Base-by-base conservation (phyloP, 2,888 invertebrate species). In the Brachyptera putata region DNA sequence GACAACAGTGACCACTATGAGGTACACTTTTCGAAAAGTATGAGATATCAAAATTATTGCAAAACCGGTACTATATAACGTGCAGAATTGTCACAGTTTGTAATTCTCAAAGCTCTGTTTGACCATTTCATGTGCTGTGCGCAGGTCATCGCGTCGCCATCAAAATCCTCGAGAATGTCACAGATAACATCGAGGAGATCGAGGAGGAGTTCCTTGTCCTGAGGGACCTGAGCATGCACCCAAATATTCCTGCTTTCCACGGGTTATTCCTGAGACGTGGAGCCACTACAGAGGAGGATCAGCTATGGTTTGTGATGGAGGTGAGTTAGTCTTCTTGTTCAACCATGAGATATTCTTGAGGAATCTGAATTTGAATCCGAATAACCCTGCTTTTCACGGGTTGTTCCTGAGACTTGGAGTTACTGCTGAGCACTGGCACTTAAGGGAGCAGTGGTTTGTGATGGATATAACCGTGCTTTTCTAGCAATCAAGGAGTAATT, bases 301-400 rank as follows among this genome's bases (percentile, higher is more conserved):
- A 88, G 74, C 79, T 90, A 70, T 91, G 91, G 91, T 85, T 90
- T 70, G 87, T 86, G 64, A 88, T 91, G 86, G 89, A 91, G 84
- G 88, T 89, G 71, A 41, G 64, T 22, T 3, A n/a, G n/a, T n/a
- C n/a, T n/a, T n/a, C n/a, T n/a, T n/a, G n/a, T n/a, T n/a, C n/a
- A n/a, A 5, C 5, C 39, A 13, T 11, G 13, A 22, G 55, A 5
- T 84, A 18, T 85, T 90, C 5, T 80, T 90, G 39, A 77, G 85
- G 24, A 87, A 89, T 69, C 77, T 88, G 55, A 86, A 85, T 58
- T 78, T 82, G 57, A 89, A 90, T 73, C 84, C 85, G 9, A 89
- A 89, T 73, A 83, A 91, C 58, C 89, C 90, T 0, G 77, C 82
- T 60, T 90, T 89, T 71, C 80, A 85, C 67, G 90, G 90, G 3